These are phyloP conservation scores for Miltochrista miniata DNA, from an alignment of 2,888 invertebrate species.

Conservation along the genomic window DNA sequence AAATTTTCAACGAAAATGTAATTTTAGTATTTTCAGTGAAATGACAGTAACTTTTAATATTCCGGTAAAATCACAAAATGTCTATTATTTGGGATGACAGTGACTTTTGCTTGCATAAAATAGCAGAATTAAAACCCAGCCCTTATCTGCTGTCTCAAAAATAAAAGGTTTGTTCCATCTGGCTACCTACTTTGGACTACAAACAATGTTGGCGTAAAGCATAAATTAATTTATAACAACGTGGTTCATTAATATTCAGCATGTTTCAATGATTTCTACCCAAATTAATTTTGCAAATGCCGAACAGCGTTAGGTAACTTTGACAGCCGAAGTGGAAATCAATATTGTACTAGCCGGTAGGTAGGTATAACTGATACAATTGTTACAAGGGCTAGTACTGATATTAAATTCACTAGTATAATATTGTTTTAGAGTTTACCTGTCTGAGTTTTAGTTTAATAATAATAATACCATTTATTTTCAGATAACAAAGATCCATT, in stretches of 20 bases:
- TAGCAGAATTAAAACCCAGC: too few relatives aligned
- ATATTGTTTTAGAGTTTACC: slow-evolving; percentile 4
- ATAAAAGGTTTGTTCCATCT: too few relatives aligned
- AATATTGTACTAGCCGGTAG: slow-evolving; percentile 14
- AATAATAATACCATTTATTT: too few relatives aligned
- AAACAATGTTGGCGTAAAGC: not conserved
- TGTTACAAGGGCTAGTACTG: slow-evolving; percentile 6
- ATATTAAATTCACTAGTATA: slow-evolving; percentile 2
- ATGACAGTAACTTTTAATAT: too few relatives aligned
- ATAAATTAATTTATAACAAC: not conserved
- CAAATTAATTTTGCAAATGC: slow-evolving; percentile 19
- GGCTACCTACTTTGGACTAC: not conserved
- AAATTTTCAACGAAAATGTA: too few relatives aligned
- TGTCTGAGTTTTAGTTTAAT: not conserved
- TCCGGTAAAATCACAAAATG: too few relatives aligned
- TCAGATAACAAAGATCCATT: too few relatives aligned
- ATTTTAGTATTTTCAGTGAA: too few relatives aligned
- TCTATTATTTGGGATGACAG: too few relatives aligned
- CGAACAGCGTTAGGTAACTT: slow-evolving; percentile 11
- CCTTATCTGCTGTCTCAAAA: not conserved
- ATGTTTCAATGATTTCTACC: slow-evolving; percentile 14
- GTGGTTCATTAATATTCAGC: slow-evolving; percentile 10
- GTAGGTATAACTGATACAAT: slow-evolving; percentile 1
- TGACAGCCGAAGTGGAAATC: slow-evolving; percentile 17
- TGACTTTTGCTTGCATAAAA: too few relatives aligned